A percentile compares a stretch with the other conserved stretches of the same genome.
Evolutionary conservation across 2,888 invertebrate genomes (phyloP).

Genomic region (Caenorhabditis virilis): DNA sequence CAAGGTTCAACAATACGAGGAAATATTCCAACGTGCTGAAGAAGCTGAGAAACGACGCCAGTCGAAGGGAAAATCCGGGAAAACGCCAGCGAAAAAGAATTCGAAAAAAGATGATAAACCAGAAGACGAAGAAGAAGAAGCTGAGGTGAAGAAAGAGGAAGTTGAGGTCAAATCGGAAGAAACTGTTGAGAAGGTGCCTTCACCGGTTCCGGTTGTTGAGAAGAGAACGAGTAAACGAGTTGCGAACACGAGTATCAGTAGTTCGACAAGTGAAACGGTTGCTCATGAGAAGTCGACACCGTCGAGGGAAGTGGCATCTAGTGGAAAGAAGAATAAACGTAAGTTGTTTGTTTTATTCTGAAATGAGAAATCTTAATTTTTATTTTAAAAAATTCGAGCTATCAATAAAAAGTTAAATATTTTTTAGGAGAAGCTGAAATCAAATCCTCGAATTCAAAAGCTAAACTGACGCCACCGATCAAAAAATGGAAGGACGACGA

Average conservation of each 20-base stretch:
- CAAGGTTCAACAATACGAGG: slow-evolving; percentile 9
- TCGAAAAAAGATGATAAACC: not conserved
- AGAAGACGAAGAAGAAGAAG: too few relatives aligned
- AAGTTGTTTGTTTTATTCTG: too few relatives aligned
- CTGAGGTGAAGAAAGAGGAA: not conserved
- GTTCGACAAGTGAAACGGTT: not conserved
- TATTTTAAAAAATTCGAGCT: too few relatives aligned
- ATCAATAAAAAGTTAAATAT: too few relatives aligned
- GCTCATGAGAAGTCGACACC: not conserved
- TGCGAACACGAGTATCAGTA: not conserved
- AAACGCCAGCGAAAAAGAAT: not conserved
- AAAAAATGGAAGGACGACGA: slow-evolving; percentile 3
- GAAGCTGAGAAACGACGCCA: slow-evolving; percentile 1
- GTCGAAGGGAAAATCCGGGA: not conserved
- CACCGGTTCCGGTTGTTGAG: not conserved
- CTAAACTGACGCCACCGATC: not conserved
- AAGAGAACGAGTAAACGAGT: slow-evolving; percentile 1
- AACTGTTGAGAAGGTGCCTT: not conserved
- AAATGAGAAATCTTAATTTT: too few relatives aligned
- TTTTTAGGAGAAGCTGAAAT: not conserved
- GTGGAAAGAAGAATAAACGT: slow-evolving; percentile 1
- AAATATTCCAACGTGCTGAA: slow-evolving; percentile 3
- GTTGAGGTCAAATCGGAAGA: not conserved
- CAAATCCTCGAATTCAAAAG: not conserved
- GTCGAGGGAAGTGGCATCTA: not conserved